These are phyloP conservation scores for Rhadinocentrus ornatus DNA, from an alignment of 2,797 vertebrate species.

Conservation along the genomic window DNA sequence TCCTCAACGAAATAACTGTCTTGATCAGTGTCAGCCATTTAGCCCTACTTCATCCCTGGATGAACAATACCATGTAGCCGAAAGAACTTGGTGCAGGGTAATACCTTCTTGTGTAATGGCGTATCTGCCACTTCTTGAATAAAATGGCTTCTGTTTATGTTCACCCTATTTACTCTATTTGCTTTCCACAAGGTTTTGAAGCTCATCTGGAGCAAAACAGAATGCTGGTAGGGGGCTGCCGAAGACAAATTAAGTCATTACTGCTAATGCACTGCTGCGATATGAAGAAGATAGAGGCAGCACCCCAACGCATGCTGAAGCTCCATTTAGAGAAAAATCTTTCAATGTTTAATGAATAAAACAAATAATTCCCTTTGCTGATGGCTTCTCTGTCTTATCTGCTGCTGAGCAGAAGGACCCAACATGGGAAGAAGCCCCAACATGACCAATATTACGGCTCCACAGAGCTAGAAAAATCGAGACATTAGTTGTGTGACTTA, in stretches of 20 bases:
- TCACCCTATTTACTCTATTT: slow-evolving; percentile 56
- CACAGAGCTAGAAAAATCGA: slow-evolving; percentile 55
- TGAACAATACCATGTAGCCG: background rate
- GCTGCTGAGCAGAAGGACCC: slow-evolving; percentile 70
- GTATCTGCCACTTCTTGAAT: slow-evolving; percentile 20
- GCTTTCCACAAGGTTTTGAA: slow-evolving; percentile 56
- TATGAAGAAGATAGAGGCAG: slow-evolving; percentile 69
- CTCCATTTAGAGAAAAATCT: slow-evolving; percentile 71
- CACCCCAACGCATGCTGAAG: slow-evolving; percentile 46
- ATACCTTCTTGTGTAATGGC: slow-evolving; percentile 18
- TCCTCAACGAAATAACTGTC: background rate
- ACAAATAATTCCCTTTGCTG: slow-evolving; percentile 67
- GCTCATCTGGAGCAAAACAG: slow-evolving; percentile 69
- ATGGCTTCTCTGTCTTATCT: slow-evolving; percentile 77
- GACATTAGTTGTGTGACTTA: slow-evolving; percentile 42
- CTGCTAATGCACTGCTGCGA: slow-evolving; percentile 72
- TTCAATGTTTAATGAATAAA: slow-evolving; percentile 73
- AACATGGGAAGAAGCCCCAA: slow-evolving; percentile 50
- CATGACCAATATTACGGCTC: slow-evolving; percentile 42
- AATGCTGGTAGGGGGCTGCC: slow-evolving; percentile 68
- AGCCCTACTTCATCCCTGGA: slow-evolving; percentile 4
- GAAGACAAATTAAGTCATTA: slow-evolving; percentile 81
- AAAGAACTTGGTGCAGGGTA: slow-evolving; percentile 2
- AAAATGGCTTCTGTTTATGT: slow-evolving; percentile 47
- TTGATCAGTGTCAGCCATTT: background rate